Percentiles rank a stretch among this genome's conserved stretches.
phyloP scores from a whole-genome alignment of 2,113 vertebrate genomes.

The Arizona elegans region DNA sequence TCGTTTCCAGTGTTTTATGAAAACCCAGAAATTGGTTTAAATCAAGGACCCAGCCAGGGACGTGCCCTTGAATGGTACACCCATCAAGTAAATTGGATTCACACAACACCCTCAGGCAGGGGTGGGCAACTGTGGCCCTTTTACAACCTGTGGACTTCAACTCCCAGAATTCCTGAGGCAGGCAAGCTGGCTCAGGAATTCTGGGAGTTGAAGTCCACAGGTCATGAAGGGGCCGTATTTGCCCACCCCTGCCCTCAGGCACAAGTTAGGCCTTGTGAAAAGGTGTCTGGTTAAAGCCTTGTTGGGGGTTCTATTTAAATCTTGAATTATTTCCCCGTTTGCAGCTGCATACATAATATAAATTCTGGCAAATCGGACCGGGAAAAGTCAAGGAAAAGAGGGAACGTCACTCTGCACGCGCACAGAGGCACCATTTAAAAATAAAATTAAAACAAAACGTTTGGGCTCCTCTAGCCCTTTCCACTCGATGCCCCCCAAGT shows the following conservation, averaged over 20 bases:
- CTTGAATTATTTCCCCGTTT: neutral
- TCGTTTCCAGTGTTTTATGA: neutral
- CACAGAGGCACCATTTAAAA: neutral
- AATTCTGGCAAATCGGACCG: neutral
- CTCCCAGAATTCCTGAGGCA: too few species aligned
- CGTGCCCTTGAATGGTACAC: neutral
- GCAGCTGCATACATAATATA: neutral
- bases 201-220: too few species aligned
- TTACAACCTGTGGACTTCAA: too few species aligned
- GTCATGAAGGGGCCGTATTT: too few species aligned
- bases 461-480: slow-evolving; percentile 57
- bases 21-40: neutral
- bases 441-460: neutral
- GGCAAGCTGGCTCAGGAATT: too few species aligned
- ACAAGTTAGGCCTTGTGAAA: neutral
- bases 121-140: too few species aligned
- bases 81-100: neutral
- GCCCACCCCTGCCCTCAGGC: neutral
- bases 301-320: neutral
- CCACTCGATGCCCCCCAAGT: slow-evolving; percentile 40
- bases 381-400: neutral
- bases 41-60: neutral
- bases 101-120: neutral
- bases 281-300: neutral
- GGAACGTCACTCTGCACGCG: neutral